phyloP scores from a whole-genome alignment of 2,113 vertebrate species.

The Prolemur simus region DNA sequence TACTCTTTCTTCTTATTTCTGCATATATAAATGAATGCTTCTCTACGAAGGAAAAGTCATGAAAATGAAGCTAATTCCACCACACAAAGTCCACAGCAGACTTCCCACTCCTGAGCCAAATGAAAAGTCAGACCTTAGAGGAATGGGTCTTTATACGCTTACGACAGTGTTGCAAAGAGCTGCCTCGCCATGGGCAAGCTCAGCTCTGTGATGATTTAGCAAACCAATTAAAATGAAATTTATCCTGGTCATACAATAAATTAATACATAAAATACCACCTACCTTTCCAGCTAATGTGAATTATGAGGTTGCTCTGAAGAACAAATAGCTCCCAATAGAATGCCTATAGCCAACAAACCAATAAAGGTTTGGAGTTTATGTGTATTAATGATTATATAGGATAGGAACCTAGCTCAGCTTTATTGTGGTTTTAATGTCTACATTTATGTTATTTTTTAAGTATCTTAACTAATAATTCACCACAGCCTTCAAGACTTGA shows the following conservation, averaged over 20 bases:
- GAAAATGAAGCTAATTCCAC: neutral
- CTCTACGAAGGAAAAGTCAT: neutral
- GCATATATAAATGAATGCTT: neutral
- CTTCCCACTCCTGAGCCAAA: neutral
- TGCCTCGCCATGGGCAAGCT: neutral
- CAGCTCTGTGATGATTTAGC: neutral
- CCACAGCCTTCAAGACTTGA: slow-evolving; percentile 56
- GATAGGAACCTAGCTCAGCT: neutral
- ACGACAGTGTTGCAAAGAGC: rapidly evolving
- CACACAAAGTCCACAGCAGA: neutral
- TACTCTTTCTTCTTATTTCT: neutral
- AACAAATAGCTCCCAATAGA: slow-evolving; percentile 29
- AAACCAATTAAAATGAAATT: slow-evolving; percentile 31
- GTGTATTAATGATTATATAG: neutral
- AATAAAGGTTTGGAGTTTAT: neutral
- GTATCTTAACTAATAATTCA: slow-evolving; percentile 64
- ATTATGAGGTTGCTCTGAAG: neutral
- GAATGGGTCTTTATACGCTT: neutral
- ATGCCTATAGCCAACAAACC: neutral
- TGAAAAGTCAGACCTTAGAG: neutral
- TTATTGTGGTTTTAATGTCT: neutral
- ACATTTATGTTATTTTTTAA: slow-evolving; percentile 49
- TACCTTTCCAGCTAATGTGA: slow-evolving; percentile 42
- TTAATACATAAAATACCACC: neutral
- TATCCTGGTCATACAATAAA: neutral